Percentiles rank a stretch among this genome's conserved stretches.
phyloP scores from a whole-genome alignment of 2,888 invertebrate species.

The Pachydiplax longipennis region DNA sequence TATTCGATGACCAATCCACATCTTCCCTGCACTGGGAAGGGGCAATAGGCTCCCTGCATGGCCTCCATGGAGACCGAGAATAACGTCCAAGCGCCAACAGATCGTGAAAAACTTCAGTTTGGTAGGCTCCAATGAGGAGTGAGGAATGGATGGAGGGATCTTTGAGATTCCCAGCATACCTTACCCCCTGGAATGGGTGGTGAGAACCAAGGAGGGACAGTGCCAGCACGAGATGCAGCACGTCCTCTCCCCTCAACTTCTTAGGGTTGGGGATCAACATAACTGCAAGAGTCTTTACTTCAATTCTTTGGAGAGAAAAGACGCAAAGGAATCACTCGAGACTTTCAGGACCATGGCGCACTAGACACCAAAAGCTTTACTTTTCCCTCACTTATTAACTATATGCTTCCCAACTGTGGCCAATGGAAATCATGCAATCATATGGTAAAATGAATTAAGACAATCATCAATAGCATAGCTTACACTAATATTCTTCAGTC shows the following conservation, averaged over 20 bases:
- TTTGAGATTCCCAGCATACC: constrained; percentile 24
- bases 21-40: neutral
- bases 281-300: neutral
- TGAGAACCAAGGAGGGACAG: constrained; percentile 19
- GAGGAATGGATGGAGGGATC: constrained; percentile 25
- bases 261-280: constrained; percentile 3
- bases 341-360: neutral
- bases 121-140: constrained; percentile 15
- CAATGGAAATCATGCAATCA: too few relatives aligned
- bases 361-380: neutral
- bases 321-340: neutral
- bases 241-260: constrained; percentile 25
- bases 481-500: too few relatives aligned
- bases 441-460: too few relatives aligned
- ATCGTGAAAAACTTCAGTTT: constrained; percentile 24
- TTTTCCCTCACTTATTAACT: too few relatives aligned
- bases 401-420: too few relatives aligned
- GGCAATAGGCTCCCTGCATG: neutral
- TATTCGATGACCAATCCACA: neutral
- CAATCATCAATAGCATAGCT: too few relatives aligned
- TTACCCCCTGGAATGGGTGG: constrained; percentile 19
- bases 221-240: constrained; percentile 9
- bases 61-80: neutral
- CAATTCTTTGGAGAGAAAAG: neutral
- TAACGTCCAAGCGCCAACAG: constrained; percentile 11